Evolutionary conservation across 2,888 invertebrate genomes (phyloP), one percentile per base, ranked within the genome.

Genomic region (Drosophila barbarae): DNA sequence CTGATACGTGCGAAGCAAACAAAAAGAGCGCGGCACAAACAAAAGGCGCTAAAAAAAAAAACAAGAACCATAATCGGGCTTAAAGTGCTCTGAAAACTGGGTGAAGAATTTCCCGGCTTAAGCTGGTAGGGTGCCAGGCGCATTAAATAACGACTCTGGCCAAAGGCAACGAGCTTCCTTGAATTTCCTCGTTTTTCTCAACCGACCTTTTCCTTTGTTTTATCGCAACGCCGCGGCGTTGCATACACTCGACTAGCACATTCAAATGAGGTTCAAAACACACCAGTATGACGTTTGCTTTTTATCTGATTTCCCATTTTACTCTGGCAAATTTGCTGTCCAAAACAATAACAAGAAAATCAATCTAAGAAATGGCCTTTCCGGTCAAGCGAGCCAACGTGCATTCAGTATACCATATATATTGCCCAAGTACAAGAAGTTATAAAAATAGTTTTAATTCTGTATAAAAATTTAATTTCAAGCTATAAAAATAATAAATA

Each of bases 281-380:
- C 10, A n/a, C n/a, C 51, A 21, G 8, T 21, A 12, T 26, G 36
- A 28, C 26, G 42, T 42, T 26, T 30, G 18, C 21, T 39, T 63
- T 60, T 77, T 69, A 79, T 79, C 84, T 63, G 84, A 84, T 81
- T 76, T 68, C 46, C 55, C 73, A 80, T 80, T 57, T 47, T 41
- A 39, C 21, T 28, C 38, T 15, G 53, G 41, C 15, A 57, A 46
- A 51, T 64, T 32, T 30, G 28, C 49, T 18, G 18, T 10, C 23
- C 18, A 12, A 38, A 44, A 36, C 50, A 46, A 28, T 46, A 54
- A 35, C 42, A 21, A 23, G 30, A 76, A 50, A 64, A 58, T 44
- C 72, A 57, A 69, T 42, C 13, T 15, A 15, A 23, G 18, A 52
- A 28, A 30, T 32, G 39, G 28, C 18, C 21, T 47, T 69, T 63